Evolutionary conservation across 2,797 vertebrate species (phyloP), one percentile per base, ranked within the genome.

Genomic region (Darevskia mixta): DNA sequence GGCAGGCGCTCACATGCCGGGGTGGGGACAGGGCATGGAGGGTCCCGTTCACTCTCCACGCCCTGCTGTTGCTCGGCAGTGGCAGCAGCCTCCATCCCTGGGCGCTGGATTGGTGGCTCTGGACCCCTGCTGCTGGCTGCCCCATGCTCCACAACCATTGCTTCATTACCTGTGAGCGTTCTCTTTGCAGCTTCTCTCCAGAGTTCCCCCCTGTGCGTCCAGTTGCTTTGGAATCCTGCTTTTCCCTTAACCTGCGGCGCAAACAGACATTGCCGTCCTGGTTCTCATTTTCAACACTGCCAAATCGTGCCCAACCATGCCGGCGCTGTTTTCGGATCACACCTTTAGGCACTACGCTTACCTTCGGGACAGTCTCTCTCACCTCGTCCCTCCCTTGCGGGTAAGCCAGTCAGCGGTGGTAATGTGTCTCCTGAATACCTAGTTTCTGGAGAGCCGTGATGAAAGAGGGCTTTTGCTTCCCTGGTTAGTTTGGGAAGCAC

Each of bases 251-350:
- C 94, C 11, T 67, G 90, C 4, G 41, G 1, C 35, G 82, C 38
- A 32, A 13, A 89, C 94, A 99, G 99, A 99, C 91, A 99, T 99
- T 13, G 99, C 99, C 0, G 99, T 99, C 87, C 95, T 99, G 95
- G 98, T 99, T 88, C 92, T 99, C 93, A 98, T 99, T 89, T 99
- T 99, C 94, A 99, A 99, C 0, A 98, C 99, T 13, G 98, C 98
- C 55, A 98, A 97, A 93, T 98, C 98, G 0, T 99, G 99, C 87
- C 98, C 98, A 23, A 99, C 99, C 1, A 99, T 99, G 99, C 98
- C 98, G 0, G 98, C 98, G 0, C 96, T 99, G 83, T 99, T 99
- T 96, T 99, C 99, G 0, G 98, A 99, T 92, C 99, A 99, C 91
- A 99, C 99, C 0, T 99, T 99, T 95, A 96, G 98, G 79, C 99